Base-by-base conservation (phyloP, 2,888 invertebrate species). In the Sminthurides aquaticus region DNA sequence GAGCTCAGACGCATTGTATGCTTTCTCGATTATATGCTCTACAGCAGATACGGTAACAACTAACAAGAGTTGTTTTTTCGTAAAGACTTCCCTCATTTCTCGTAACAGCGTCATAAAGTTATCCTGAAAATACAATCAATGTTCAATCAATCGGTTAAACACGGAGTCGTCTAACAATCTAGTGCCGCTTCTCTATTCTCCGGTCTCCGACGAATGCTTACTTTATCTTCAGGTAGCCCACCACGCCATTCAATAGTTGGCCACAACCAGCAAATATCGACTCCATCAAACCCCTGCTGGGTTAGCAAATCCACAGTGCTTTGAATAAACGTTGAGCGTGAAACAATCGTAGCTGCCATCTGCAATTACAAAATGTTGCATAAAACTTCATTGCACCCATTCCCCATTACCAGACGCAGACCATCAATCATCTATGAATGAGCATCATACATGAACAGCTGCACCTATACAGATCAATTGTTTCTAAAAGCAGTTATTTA, bases 231-330 rank as follows among this genome's bases (percentile, higher is more conserved):
- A 52, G 52, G 52, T 18, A 5, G 5, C 3, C 52, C 52, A 20
- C 52, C 20, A 5, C 22, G 52, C 20, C 20, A 8, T 20, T 15
- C 15, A 8, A 20, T 20, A 15, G 15, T 20, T 5, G 52, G 52
- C 3, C 20, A 52, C 52, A 52, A 8, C 52, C 52, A 52, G 52
- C 22, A 22, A 52, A 52, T 20, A 52, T 52, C 52, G 5, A 52
- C 5, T 8, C 52, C 52, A 20, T 52, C 52, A 52, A 52, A 52
- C 11, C 20, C 20, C 20, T 52, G 52, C 5, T 52, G 15, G 5
- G 5, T 52, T 22, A 52, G 52, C 15, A 52, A 52, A 15, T 52
- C 5, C 5, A 52, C 20, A 22, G 22, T 5, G 20, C 52, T 52
- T 8, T 52, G 3, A 52, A 52, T 52, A 20, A 52, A 52, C 11